Conservation (phyloP, 2,888 invertebrate species). For the Xanthia togata region DNA sequence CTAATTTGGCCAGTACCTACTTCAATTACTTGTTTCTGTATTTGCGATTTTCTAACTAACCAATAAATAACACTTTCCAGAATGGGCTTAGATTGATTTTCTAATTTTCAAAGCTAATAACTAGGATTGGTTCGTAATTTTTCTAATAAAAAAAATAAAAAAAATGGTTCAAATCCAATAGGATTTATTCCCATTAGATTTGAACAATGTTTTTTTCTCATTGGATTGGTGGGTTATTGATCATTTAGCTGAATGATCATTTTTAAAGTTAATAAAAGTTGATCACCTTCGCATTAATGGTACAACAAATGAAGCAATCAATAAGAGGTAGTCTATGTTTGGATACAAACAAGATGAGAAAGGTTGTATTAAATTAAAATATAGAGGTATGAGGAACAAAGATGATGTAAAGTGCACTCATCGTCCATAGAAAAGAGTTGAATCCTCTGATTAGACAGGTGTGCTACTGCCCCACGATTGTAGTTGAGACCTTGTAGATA, state of each 20-base stretch:
- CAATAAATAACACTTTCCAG: conserved; percentile 1
- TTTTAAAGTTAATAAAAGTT: not conserved
- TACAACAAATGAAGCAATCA: not conserved
- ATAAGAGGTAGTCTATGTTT: not conserved
- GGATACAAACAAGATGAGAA: not conserved
- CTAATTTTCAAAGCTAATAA: conserved; percentile 6
- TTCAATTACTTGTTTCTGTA: not conserved
- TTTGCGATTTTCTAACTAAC: conserved; percentile 24
- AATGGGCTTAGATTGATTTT: conserved; percentile 13
- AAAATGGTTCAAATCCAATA: no score
- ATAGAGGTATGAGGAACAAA: no score
- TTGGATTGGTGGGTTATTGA: not conserved
- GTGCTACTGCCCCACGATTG: no score
- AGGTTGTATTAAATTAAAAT: not conserved
- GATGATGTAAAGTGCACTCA: no score
- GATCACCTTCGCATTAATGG: not conserved
- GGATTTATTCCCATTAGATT: not conserved
- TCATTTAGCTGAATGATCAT: not conserved
- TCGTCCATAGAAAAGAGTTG: no score
- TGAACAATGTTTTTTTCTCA: not conserved
- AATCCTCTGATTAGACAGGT: no score
- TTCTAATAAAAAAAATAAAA: no score
- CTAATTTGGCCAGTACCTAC: not conserved
- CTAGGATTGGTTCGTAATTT: not conserved
- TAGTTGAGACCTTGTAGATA: no score